Conservation (phyloP, 1,140 invertebrate species). For the Drosophila oshimai region DNA sequence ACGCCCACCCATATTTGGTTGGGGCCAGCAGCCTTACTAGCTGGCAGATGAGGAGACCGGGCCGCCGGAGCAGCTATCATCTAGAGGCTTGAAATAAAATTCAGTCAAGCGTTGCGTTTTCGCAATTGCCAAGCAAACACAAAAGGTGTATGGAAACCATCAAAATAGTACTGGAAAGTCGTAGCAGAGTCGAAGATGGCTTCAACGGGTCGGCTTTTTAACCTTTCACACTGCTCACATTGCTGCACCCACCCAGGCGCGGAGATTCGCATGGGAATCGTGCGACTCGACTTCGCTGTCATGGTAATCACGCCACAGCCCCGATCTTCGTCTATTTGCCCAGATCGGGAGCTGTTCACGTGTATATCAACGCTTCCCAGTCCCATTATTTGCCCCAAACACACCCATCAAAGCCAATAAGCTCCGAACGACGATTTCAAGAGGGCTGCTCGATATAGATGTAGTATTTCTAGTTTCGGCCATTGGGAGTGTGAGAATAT, state of each 20-base stretch:
- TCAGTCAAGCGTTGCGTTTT: slow-evolving; percentile 62
- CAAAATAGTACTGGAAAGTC: slow-evolving; percentile 19
- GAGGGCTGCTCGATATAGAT: slow-evolving; percentile 3
- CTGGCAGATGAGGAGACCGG: slow-evolving; percentile 8
- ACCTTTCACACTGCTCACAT: slow-evolving; percentile 23
- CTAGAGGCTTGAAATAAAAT: slow-evolving; percentile 56
- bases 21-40: slow-evolving; percentile 49
- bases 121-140: slow-evolving; percentile 69
- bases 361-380: slow-evolving; percentile 9
- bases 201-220: slow-evolving; percentile 22
- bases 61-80: slow-evolving; percentile 41
- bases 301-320: slow-evolving; percentile 4
- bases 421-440: neutral
- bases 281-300: neutral
- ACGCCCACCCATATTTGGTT: slow-evolving; percentile 39
- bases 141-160: slow-evolving; percentile 39
- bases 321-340: neutral
- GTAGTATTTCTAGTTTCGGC: slow-evolving; percentile 16
- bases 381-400: slow-evolving; percentile 17
- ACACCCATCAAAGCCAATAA: slow-evolving; percentile 21
- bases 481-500: slow-evolving; percentile 37
- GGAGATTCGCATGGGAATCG: neutral
- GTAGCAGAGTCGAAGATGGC: neutral
- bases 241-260: neutral
- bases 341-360: slow-evolving; percentile 7